Evolutionary conservation across 2,113 vertebrate genomes (phyloP).

Genomic region (Brevimyrus niger): DNA sequence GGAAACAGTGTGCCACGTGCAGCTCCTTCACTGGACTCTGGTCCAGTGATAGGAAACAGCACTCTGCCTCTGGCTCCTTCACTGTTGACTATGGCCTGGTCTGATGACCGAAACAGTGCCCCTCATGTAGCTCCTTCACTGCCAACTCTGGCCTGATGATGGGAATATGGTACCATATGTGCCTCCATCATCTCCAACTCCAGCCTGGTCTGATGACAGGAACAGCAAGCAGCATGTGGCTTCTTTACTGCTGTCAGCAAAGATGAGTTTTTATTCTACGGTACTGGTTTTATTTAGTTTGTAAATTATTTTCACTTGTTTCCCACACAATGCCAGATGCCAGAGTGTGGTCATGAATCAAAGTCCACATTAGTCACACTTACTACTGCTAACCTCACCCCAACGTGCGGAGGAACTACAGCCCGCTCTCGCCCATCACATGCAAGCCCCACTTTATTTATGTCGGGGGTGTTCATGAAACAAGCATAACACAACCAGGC

Average conservation of each 20-base stretch:
- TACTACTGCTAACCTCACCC: not conserved
- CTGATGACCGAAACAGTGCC: not conserved
- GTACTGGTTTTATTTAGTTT: slow-evolving; percentile 53
- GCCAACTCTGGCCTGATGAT: not conserved
- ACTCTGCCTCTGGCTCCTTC: not conserved
- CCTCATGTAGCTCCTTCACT: not conserved
- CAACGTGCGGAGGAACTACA: too few relatives aligned
- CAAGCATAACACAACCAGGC: not conserved
- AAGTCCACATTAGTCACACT: slow-evolving; percentile 19
- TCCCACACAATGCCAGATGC: slow-evolving; percentile 32
- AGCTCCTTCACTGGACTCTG: too few relatives aligned
- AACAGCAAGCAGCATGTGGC: too few relatives aligned
- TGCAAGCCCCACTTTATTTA: too few relatives aligned
- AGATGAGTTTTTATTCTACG: slow-evolving; percentile 45
- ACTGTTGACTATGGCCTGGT: not conserved
- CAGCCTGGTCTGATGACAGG: not conserved
- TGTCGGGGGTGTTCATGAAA: not conserved
- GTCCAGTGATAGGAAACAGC: not conserved
- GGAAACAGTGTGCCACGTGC: too few relatives aligned
- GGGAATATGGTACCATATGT: not conserved
- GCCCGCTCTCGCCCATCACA: too few relatives aligned
- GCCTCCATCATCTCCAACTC: too few relatives aligned
- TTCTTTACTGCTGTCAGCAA: slow-evolving; percentile 14
- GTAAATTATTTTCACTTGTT: slow-evolving; percentile 43
- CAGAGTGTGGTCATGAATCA: slow-evolving; percentile 35